Conservation (phyloP, 2,113 vertebrate genomes). For the Aramus guarauna region DNA sequence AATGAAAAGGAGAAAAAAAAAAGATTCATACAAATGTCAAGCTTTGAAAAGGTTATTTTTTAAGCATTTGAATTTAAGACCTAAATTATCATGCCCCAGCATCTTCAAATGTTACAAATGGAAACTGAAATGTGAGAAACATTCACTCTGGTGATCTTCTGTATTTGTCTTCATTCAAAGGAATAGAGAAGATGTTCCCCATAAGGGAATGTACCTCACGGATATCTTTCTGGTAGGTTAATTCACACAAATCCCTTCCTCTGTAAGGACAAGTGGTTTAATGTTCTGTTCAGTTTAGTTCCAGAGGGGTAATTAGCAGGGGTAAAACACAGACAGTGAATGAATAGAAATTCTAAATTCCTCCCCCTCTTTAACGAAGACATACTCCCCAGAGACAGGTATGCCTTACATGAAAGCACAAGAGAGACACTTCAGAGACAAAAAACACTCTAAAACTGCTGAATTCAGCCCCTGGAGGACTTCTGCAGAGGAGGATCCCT, state of each 20-base stretch:
- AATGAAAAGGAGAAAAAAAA: not conserved
- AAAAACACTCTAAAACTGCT: not conserved
- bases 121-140: not conserved
- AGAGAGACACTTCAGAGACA: not conserved
- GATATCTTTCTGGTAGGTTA: not conserved
- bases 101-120: not conserved
- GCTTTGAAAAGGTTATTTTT: not conserved
- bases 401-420: not conserved
- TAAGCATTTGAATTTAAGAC: not conserved
- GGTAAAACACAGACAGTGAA: not conserved
- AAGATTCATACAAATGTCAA: rapidly evolving
- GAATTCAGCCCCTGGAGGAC: not conserved
- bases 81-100: not conserved
- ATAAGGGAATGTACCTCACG: rapidly evolving
- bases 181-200: not conserved
- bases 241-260: not conserved
- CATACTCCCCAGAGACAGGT: not conserved
- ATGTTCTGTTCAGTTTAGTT: not conserved
- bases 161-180: not conserved
- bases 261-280: not conserved
- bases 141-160: not conserved
- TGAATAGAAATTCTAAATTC: not conserved
- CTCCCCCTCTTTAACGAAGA: not conserved
- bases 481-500: not conserved
- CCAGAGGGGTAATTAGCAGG: not conserved